phyloP scores from a whole-genome alignment of 2,113 vertebrate species.

The Sinocyclocheilus rhinocerous region DNA sequence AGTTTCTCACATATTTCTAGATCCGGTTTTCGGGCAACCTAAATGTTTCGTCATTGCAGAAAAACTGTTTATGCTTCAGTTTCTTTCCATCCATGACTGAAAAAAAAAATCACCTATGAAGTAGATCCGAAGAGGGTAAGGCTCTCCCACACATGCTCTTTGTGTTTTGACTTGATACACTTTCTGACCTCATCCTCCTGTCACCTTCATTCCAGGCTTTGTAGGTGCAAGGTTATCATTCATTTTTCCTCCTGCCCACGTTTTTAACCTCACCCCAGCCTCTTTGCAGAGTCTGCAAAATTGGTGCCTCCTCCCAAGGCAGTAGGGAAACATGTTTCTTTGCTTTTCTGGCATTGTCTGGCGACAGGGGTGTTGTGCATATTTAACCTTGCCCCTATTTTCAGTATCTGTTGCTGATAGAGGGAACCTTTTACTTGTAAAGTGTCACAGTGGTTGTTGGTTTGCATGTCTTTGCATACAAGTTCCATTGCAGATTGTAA shows the following conservation, averaged over 20 bases:
- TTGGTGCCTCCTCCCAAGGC: neutral
- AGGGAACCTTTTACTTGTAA: neutral
- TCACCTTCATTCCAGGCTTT: slow-evolving; percentile 2
- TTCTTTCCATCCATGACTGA: neutral
- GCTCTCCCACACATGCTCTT: slow-evolving; percentile 9
- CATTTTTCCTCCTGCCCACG: neutral
- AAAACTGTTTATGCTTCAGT: neutral
- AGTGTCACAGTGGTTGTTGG: neutral
- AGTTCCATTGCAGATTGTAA: neutral
- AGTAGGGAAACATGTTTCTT: neutral
- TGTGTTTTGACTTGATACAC: slow-evolving; percentile 26
- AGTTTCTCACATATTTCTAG: neutral
- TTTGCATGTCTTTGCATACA: neutral
- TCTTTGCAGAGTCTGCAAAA: neutral
- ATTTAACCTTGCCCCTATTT: neutral
- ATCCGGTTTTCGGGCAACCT: neutral
- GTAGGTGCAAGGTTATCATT: neutral
- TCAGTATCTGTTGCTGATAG: slow-evolving; percentile 3
- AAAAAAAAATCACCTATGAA: neutral
- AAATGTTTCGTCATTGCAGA: neutral
- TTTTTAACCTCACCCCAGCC: slow-evolving; percentile 5
- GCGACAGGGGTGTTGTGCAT: neutral
- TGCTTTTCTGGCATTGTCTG: slow-evolving; percentile 1
- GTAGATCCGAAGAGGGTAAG: neutral
- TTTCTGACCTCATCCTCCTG: slow-evolving; percentile 21